phyloP scores from a whole-genome alignment of 2,113 vertebrate species.

The Anser brachyrhynchus region DNA sequence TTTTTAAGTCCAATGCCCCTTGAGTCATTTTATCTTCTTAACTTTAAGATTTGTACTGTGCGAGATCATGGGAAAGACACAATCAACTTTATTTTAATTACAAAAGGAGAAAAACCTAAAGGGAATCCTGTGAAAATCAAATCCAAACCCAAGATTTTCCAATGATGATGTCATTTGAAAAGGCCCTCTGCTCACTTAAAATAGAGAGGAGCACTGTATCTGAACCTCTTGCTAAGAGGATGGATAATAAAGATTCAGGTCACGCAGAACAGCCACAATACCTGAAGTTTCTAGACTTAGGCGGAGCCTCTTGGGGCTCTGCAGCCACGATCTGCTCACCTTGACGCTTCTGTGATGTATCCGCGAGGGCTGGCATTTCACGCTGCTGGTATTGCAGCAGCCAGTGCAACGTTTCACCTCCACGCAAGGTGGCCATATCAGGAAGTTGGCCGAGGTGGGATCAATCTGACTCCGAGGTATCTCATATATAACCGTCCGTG shows the following conservation, averaged over 20 bases:
- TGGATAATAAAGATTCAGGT: neutral
- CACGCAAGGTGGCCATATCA: slow-evolving; percentile 98
- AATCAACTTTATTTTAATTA: slow-evolving; percentile 29
- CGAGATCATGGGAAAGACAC: slow-evolving; percentile 57
- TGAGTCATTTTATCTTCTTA: slow-evolving; percentile 61
- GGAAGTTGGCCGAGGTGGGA: slow-evolving; percentile 96
- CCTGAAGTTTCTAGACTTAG: rapidly evolving
- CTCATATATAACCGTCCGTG: slow-evolving; percentile 97
- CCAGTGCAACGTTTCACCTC: slow-evolving; percentile 97
- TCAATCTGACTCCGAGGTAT: slow-evolving; percentile 98
- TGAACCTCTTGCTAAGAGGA: neutral
- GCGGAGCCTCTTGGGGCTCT: neutral
- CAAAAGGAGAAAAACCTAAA: slow-evolving; percentile 25
- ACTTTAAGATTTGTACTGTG: slow-evolving; percentile 32
- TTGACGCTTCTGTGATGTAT: slow-evolving; percentile 95
- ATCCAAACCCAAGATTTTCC: neutral
- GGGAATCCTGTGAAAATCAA: slow-evolving; percentile 27
- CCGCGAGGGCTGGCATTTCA: slow-evolving; percentile 91
- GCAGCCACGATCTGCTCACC: slow-evolving; percentile 73
- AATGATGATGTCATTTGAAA: neutral
- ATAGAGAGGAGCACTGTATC: rapidly evolving
- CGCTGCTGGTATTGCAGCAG: slow-evolving; percentile 96
- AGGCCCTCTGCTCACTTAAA: neutral
- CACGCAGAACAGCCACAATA: rapidly evolving
- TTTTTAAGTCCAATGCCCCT: slow-evolving; percentile 63